phyloP scores from a whole-genome alignment of 2,888 invertebrate genomes.

The Sabatieria punctata region DNA sequence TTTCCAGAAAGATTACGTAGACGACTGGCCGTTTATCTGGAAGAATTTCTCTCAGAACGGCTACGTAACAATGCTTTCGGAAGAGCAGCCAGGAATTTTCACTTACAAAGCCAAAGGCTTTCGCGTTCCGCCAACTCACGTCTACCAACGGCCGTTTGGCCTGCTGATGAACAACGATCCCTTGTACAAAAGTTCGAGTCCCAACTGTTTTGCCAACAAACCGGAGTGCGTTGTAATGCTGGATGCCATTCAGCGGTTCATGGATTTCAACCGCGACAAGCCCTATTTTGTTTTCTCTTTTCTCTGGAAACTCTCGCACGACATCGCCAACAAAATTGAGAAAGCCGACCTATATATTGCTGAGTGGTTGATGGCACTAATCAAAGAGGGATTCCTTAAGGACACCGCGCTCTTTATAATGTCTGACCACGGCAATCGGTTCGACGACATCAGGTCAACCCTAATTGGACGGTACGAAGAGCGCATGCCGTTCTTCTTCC shows the following conservation, averaged over 20 bases:
- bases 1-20: constrained; percentile 11
- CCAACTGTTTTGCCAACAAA: constrained; percentile 24
- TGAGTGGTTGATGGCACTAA: constrained; percentile 21
- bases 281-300: constrained; percentile 30
- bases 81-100: constrained; percentile 48
- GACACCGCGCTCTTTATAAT: constrained; percentile 11
- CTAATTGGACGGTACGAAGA: constrained; percentile 12
- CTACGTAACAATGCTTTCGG: constrained; percentile 60
- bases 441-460: constrained; percentile 11
- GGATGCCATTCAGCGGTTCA: constrained; percentile 20
- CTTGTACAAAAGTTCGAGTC: constrained; percentile 10
- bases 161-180: constrained; percentile 32
- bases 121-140: constrained; percentile 55
- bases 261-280: constrained; percentile 17
- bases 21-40: constrained; percentile 15
- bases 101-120: constrained; percentile 58
- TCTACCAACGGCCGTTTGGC: constrained; percentile 57
- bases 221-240: constrained; percentile 25
- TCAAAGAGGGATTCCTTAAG: constrained; percentile 10
- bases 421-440: constrained; percentile 12
- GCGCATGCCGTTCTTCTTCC: constrained; percentile 32
- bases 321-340: constrained; percentile 25
- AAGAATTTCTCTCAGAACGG: constrained; percentile 12
- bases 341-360: constrained; percentile 25
- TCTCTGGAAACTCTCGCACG: constrained; percentile 31